A percentile compares a stretch with the other conserved stretches of the same genome.
Evolutionary conservation across 2,888 invertebrate genomes (phyloP).

Genomic region (Tridacna crocea): DNA sequence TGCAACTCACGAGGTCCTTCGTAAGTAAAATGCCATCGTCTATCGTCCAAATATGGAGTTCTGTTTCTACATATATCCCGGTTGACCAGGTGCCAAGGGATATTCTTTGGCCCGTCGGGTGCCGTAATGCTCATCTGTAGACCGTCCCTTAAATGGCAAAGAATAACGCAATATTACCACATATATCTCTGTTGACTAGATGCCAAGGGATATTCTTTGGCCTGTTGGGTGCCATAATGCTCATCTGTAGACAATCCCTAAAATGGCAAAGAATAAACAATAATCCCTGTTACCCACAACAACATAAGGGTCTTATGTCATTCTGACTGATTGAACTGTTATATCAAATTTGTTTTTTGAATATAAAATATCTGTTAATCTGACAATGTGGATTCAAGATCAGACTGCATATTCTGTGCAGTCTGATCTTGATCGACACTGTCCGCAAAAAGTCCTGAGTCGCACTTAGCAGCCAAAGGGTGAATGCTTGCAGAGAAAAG

Average conservation of each 20-base stretch:
- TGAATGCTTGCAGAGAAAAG: no score
- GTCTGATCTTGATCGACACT: not conserved
- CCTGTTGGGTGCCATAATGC: constrained; percentile 24
- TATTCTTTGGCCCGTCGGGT: constrained; percentile 11
- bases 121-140: constrained; percentile 28
- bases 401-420: not conserved
- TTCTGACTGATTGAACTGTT: no score
- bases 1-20: constrained; percentile 39
- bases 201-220: constrained; percentile 31
- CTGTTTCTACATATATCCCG: constrained; percentile 36
- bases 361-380: no score
- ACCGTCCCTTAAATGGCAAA: not conserved
- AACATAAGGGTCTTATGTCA: no score
- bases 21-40: constrained; percentile 33
- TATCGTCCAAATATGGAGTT: constrained; percentile 30
- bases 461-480: no score
- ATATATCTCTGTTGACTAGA: constrained; percentile 25
- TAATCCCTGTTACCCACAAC: no score
- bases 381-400: no score
- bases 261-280: not conserved
- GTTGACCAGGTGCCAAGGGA: constrained; percentile 28
- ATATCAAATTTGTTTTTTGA: no score
- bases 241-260: constrained; percentile 1
- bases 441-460: no score
- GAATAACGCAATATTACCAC: constrained; percentile 23